Percentiles rank a stretch among this genome's conserved stretches.
Conservation (phyloP, 2,113 vertebrate genomes). For the Lota lota region DNA sequence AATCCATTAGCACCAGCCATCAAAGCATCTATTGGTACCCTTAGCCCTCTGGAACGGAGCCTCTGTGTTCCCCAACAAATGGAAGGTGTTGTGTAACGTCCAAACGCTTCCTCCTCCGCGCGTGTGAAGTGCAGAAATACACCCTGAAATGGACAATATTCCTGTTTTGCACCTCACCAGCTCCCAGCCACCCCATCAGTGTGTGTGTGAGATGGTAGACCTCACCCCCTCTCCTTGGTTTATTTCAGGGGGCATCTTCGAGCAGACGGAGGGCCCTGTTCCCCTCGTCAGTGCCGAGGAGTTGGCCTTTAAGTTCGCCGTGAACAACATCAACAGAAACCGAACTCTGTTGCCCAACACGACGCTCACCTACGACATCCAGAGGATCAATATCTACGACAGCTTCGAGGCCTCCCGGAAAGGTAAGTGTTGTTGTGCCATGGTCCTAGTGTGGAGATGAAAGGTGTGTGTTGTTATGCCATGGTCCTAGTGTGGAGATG, state of each 20-base stretch:
- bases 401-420: slow-evolving; percentile 98
- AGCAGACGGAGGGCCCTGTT: slow-evolving; percentile 89
- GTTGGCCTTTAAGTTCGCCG: slow-evolving; percentile 96
- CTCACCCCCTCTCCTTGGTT: slow-evolving; percentile 33
- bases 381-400: slow-evolving; percentile 99
- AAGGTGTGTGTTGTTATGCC: too few relatives aligned
- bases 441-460: not conserved
- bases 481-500: too few relatives aligned
- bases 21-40: slow-evolving; percentile 63
- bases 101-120: slow-evolving; percentile 25
- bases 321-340: slow-evolving; percentile 98
- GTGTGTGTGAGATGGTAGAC: too few relatives aligned
- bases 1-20: slow-evolving; percentile 71
- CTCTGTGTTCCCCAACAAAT: slow-evolving; percentile 60
- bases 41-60: slow-evolving; percentile 41
- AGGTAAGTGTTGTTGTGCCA: slow-evolving; percentile 76
- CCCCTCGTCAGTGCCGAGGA: slow-evolving; percentile 92
- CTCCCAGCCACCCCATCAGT: too few relatives aligned
- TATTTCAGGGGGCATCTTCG: slow-evolving; percentile 93
- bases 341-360: slow-evolving; percentile 96
- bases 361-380: slow-evolving; percentile 96
- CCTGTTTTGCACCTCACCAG: too few relatives aligned
- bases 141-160: too few relatives aligned
- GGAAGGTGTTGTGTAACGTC: slow-evolving; percentile 40
- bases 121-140: slow-evolving; percentile 25